Base-by-base conservation (phyloP, 2,797 vertebrate species). In the Micropoecilia bifurca region DNA sequence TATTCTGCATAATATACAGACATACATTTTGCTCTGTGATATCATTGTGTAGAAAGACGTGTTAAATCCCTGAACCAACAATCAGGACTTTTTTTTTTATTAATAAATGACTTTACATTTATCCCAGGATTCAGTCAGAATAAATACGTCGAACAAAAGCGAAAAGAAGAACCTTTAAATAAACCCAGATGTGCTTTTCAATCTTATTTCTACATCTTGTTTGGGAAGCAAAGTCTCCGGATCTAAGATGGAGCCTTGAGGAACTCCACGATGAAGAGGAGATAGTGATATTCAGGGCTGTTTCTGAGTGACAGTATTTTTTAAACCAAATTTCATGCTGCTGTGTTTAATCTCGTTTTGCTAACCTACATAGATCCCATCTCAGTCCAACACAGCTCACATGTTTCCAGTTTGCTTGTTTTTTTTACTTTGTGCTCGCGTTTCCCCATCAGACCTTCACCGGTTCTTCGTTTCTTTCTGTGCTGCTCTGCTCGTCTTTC, bases 341-440 rank as follows among this genome's bases (percentile, higher is more conserved):
- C 74, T 75, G 72, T 79, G 43, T 87, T 88, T 76, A 84, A 80
- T 77, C 43, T 68, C 53, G 8, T 39, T 73, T 66, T 86, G 75
- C 77, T 71, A 81, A 66, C 74, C 22, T 12, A 36, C 0, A n/a
- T n/a, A 48, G 13, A 16, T 72, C 16, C 8, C 45, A 48, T 47
- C 71, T 80, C 77, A 12, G 57, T 80, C 48, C 20, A 73, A 74
- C 43, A 46, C 4, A 3, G 4, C 73, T 72, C 43, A 73, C n/a
- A 47, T 71, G 30, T 55, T 71, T 36, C 3, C 53, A 36, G 10
- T 48, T 50, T 45, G 14, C 13, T 14, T 18, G 1, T 3, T 55
- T 5, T 36, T 68, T 66, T 57, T 53, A 73, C 41, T 47, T 8
- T 68, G 13, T 28, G 36, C 13, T 74, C 2, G 0, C 14, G 30